Evolutionary conservation across 1,140 invertebrate genomes (phyloP), one percentile per base, ranked within the genome.

Genomic region (Drosophila pachea): DNA sequence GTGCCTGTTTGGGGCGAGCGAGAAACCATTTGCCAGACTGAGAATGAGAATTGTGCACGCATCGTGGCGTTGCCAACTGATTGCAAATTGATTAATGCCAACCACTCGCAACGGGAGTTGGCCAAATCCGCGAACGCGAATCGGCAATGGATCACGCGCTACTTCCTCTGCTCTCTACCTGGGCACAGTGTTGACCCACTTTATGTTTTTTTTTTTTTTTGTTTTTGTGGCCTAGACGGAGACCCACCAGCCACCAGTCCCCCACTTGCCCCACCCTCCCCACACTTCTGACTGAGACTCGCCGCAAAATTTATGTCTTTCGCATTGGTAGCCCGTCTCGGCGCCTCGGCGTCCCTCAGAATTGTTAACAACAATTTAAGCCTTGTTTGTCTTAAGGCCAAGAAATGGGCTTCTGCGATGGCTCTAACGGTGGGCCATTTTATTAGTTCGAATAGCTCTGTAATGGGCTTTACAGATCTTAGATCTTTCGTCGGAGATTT

Each of bases 351-450:
- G 22, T 22, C 1, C 22, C 22, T 22, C 33, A 61, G 76, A 79
- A 81, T 79, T 76, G 78, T 84, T 84, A 76, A 73, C 68, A 78
- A 74, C 78, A 75, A 35, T 78, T 82, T 75, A 71, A 68, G 56
- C 74, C 59, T 12, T 8, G 29, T 52, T 47, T 54, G 40, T 45
- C 38, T 65, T 36, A 47, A 65, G 56, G 22, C 42, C 47, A 33
- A 32, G 48, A 12, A 9, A 33, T 52, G 49, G 32, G 12, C 49
- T 52, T 35, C 32, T 35, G 12, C 49, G n/a, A 16, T 12, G 2
- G 40, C 40, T 43, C 40, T 43, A 43, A 22, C 22, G 40, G 40
- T 43, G 14, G 22, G 40, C 12, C 22, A 22, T 22, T 22, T 22
- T 22, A 22, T 22, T 22, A 3, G 22, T 22, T 22, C 22, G 22